Evolutionary conservation across 1,140 invertebrate genomes (phyloP), one percentile per base, ranked within the genome.

Genomic region (Stegodyphus dumicola): DNA sequence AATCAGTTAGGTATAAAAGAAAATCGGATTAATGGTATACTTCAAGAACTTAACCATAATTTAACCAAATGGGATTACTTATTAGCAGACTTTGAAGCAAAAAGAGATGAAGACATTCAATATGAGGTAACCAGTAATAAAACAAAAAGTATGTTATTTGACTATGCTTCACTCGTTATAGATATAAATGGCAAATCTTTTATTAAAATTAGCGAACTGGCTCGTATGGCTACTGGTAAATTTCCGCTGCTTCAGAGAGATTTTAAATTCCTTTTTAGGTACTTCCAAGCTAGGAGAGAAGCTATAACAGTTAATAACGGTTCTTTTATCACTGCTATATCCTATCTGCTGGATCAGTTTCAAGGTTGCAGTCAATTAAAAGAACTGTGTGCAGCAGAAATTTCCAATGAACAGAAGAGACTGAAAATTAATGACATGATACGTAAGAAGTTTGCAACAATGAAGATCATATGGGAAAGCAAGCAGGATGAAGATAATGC

Each of bases 151-250:
- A 33, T 33, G 33, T 33, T 33, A 33, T 33, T 33, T 33, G 33
- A 33, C 33, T 33, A 33, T 3, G 33, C 33, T 33, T 33, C 33
- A 1, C 33, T 33, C 1, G 33, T 77, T 10, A 77, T 77, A 48
- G 76, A 67, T 13, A 65, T 77, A 66, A 77, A 77, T 66, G 76
- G 76, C 33, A 65, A 66, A 52, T 77, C 76, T 11, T 9, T 77
- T 51, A 64, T 77, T 15, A 77, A 77, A 66, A 77, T 77, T 9
- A 67, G 76, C 66, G 76, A 77, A 51, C 33, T 77, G 7, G 6
- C 66, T 11, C 3, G 64, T 51, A 64, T 48, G 52, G 64, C 56
- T 5, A 52, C 11, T 6, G 76, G 76, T n/a, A 65, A 52, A 53
- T 54, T 66, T n/a, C 51, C 76, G n/a, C 17, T 77, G 7, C 52